Conservation (phyloP, 2,888 invertebrate genomes). For the Cylindroiulus punctatus region DNA sequence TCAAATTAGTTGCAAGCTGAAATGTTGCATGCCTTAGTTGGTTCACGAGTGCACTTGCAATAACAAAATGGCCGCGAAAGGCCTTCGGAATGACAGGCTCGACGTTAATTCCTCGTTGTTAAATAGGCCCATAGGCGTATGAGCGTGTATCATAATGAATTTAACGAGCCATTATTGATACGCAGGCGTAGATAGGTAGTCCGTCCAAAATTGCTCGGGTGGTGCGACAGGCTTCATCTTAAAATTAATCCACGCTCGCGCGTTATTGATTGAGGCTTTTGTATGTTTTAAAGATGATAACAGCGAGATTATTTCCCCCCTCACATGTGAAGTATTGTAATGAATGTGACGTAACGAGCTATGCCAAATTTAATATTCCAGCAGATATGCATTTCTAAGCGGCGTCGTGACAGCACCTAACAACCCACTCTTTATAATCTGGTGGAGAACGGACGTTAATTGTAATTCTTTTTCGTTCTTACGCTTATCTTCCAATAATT, state of each 20-base stretch:
- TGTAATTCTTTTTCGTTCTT: neutral
- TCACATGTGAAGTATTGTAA: neutral
- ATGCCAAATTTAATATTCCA: conserved; percentile 4
- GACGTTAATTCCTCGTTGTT: neutral
- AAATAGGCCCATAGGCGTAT: conserved; percentile 21
- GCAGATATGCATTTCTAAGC: neutral
- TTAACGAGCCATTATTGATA: conserved; percentile 38
- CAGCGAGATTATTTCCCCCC: neutral
- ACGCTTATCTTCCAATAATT: conserved; percentile 13
- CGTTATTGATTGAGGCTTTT: conserved; percentile 22
- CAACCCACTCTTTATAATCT: neutral
- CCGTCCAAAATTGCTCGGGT: conserved; percentile 19
- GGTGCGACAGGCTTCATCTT: conserved; percentile 23
- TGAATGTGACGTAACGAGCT: neutral
- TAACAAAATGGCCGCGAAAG: neutral
- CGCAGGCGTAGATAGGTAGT: conserved; percentile 34
- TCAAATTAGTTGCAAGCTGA: no score
- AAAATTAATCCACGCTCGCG: neutral
- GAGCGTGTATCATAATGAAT: conserved; percentile 26
- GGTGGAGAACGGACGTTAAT: neutral
- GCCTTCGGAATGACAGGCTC: neutral
- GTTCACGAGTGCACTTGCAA: neutral
- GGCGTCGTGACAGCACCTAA: neutral
- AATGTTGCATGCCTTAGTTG: neutral
- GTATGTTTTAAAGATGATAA: conserved; percentile 38